A percentile compares a stretch with the other conserved stretches of the same genome.
These are phyloP conservation scores for Paraescarpia echinospica DNA, from an alignment of 1,140 invertebrate genomes.

Conservation along the genomic window DNA sequence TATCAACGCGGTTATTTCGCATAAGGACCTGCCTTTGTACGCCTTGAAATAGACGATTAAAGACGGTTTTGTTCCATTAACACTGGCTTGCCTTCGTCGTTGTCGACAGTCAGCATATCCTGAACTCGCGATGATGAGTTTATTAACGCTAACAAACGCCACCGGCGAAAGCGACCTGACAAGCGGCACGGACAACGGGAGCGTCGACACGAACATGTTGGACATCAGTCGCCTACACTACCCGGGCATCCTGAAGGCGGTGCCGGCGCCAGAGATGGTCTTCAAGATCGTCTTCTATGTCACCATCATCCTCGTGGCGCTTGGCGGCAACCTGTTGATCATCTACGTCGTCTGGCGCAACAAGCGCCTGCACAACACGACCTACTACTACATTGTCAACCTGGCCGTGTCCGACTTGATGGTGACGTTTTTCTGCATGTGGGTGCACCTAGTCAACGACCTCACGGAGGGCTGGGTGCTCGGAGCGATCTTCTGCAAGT, in stretches of 20 bases:
- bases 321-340: slow-evolving; percentile 46
- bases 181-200: background rate
- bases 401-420: slow-evolving; percentile 70
- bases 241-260: background rate
- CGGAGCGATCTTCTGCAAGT: slow-evolving; percentile 60
- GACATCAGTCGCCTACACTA: slow-evolving; percentile 12
- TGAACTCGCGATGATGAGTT: background rate
- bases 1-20: background rate
- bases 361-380: slow-evolving; percentile 62
- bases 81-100: background rate
- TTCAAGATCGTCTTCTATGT: slow-evolving; percentile 41
- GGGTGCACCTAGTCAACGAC: slow-evolving; percentile 55
- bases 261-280: slow-evolving; percentile 35
- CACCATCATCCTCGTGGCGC: slow-evolving; percentile 41
- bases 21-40: background rate
- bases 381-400: slow-evolving; percentile 89
- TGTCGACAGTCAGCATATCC: background rate
- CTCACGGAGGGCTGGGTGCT: slow-evolving; percentile 52
- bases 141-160: background rate
- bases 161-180: background rate
- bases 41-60: background rate
- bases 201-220: background rate
- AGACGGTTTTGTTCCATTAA: background rate
- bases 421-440: slow-evolving; percentile 57
- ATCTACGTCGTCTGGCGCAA: slow-evolving; percentile 43